Evolutionary conservation across 2,113 vertebrate species (phyloP), one percentile per base, ranked within the genome.

Genomic region (Burhinus bistriatus): DNA sequence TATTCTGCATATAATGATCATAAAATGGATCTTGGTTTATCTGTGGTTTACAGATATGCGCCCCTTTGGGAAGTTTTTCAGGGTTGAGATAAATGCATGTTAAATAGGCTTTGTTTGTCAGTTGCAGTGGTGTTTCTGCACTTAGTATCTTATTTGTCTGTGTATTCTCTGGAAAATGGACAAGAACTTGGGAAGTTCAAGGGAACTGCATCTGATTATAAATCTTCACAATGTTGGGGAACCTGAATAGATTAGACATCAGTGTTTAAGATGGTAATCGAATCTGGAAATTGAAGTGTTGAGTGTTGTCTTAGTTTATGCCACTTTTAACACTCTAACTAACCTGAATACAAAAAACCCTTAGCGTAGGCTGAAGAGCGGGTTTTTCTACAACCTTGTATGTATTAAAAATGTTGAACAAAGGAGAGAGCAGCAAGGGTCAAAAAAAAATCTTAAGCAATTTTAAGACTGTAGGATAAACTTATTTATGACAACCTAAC

Each of bases 401-500:
- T 40, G 4, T 68, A 21, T 68, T 57, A 9, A 68, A 26, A 64
- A 51, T 36, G 9, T 57, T 68, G 40, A 82, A n/a, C 10, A 45
- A 49, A 45, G 15, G 32, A 20, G 12, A 78, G 44, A 77, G 15
- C 29, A 55, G 57, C 47, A 45, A 55, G 36, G 15, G 36, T 45
- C 17, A 44, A 49, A 64, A 68, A 68, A 42, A 58, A 32, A 6
- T 49, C 29, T 55, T 36, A 21, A 30, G 29, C 42, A 4, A 4
- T 72, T 77, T 40, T 36, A 23, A 68, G n/a, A 90, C 17, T n/a
- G 3, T 25, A 47, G 38, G 26, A 64, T 71, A 59, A 61, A 52
- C 40, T 77, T 55, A 1, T 0, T 59, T 61, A 42, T 5, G 13
- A 34, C 30, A 71, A 19, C 1, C 1, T 44, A 13, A 70, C 30